Conservation (phyloP, 2,888 invertebrate species). For the Eudasyphora cyanicolor region DNA sequence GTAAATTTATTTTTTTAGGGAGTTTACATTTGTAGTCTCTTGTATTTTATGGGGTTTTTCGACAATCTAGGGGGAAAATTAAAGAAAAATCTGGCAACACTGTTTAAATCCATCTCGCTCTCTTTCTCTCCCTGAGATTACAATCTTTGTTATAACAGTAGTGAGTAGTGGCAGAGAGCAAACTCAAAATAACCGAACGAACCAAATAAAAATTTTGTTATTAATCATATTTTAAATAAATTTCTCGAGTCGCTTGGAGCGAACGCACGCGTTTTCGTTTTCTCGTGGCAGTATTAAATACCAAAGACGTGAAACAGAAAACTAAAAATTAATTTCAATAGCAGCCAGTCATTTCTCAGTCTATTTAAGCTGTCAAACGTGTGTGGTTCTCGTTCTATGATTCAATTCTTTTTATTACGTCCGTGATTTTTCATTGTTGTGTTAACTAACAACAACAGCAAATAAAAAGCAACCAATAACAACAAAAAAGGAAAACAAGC, state of each 20-base stretch:
- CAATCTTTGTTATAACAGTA: too few relatives aligned
- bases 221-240: slow-evolving; percentile 57
- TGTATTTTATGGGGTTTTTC: too few relatives aligned
- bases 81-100: too few relatives aligned
- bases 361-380: slow-evolving; percentile 30
- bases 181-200: slow-evolving; percentile 11
- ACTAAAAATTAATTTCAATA: slow-evolving; percentile 2
- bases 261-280: slow-evolving; percentile 51
- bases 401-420: slow-evolving; percentile 48
- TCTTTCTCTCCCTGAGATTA: too few relatives aligned
- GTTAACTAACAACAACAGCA: background rate
- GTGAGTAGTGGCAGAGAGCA: too few relatives aligned
- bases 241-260: slow-evolving; percentile 56
- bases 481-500: slow-evolving; percentile 1
- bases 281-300: background rate
- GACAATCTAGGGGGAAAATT: too few relatives aligned
- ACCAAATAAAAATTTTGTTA: slow-evolving; percentile 61
- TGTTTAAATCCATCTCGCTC: too few relatives aligned
- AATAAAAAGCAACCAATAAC: too few relatives aligned
- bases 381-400: slow-evolving; percentile 7
- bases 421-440: slow-evolving; percentile 24
- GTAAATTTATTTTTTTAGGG: too few relatives aligned
- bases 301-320: background rate
- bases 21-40: too few relatives aligned
- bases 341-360: slow-evolving; percentile 23